Conservation (phyloP, 37 sponge, comb jelly and placozoan species). For the Tethya wilhelma region DNA sequence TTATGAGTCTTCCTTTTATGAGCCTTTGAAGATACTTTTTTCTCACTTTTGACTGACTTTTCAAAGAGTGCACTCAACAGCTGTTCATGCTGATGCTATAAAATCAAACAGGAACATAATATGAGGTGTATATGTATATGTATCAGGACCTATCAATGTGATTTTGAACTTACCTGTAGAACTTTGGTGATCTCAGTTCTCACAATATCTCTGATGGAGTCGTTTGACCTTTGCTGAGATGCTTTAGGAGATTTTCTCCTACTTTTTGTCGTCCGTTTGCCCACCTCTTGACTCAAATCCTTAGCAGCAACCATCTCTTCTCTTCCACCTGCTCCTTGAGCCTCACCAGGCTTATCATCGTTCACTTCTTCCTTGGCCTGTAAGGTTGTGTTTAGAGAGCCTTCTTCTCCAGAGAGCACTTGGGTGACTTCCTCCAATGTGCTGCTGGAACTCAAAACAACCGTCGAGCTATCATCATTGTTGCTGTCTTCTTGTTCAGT, state of each 20-base stretch:
- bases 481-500: neutral
- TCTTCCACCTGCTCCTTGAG: neutral
- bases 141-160: neutral
- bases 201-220: neutral
- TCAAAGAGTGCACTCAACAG: too few relatives aligned
- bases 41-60: too few relatives aligned
- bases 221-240: neutral
- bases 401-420: neutral
- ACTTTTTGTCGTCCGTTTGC: neutral
- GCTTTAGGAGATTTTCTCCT: neutral
- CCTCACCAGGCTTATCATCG: neutral
- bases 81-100: too few relatives aligned
- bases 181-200: slow-evolving; percentile 24
- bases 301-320: neutral
- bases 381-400: too few relatives aligned
- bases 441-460: too few relatives aligned
- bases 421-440: neutral
- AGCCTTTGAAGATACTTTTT: too few relatives aligned
- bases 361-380: neutral
- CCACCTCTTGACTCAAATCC: neutral
- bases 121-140: neutral
- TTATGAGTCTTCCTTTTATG: too few relatives aligned
- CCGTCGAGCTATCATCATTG: neutral
- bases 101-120: too few relatives aligned
- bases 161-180: neutral